A percentile compares a stretch with the other conserved stretches of the same genome.
phyloP scores from a whole-genome alignment of 2,113 vertebrate species.

The Beaufortia kweichowensis region DNA sequence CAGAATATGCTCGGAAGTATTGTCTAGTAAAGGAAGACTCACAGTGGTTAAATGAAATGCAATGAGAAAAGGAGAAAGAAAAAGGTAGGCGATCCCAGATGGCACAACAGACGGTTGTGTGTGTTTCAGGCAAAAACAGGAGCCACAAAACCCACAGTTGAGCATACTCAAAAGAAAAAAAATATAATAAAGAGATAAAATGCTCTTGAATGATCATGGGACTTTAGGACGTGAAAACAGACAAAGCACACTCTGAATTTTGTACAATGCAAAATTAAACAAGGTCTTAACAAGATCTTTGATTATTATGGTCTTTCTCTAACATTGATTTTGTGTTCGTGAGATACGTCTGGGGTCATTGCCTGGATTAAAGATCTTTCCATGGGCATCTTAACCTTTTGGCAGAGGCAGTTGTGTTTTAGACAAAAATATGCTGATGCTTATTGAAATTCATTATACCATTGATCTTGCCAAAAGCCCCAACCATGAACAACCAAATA shows the following conservation, averaged over 20 bases:
- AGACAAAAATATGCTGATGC: slow-evolving; percentile 17
- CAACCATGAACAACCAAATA: neutral
- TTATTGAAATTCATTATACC: slow-evolving; percentile 31
- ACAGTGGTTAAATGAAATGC: slow-evolving; percentile 39
- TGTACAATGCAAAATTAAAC: neutral
- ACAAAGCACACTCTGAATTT: no score
- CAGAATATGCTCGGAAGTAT: slow-evolving; percentile 18
- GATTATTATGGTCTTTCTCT: neutral
- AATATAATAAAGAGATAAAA: slow-evolving; percentile 9
- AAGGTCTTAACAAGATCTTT: neutral
- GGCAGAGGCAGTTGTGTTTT: slow-evolving; percentile 20
- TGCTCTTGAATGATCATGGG: slow-evolving; percentile 37
- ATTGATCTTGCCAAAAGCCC: slow-evolving; percentile 15
- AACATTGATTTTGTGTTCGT: slow-evolving; percentile 16
- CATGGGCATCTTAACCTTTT: slow-evolving; percentile 20
- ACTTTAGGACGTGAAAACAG: slow-evolving; percentile 18
- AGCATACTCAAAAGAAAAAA: slow-evolving; percentile 31
- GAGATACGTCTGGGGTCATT: slow-evolving; percentile 4
- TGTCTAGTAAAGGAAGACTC: slow-evolving; percentile 38
- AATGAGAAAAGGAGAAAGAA: slow-evolving; percentile 29
- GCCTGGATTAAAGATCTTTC: slow-evolving; percentile 19
- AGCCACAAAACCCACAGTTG: slow-evolving; percentile 36
- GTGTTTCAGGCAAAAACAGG: slow-evolving; percentile 56
- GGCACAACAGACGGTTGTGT: slow-evolving; percentile 58
- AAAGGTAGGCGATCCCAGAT: slow-evolving; percentile 57